phyloP scores from a whole-genome alignment of 2,113 vertebrate species.

The Muscicapa adusta region DNA sequence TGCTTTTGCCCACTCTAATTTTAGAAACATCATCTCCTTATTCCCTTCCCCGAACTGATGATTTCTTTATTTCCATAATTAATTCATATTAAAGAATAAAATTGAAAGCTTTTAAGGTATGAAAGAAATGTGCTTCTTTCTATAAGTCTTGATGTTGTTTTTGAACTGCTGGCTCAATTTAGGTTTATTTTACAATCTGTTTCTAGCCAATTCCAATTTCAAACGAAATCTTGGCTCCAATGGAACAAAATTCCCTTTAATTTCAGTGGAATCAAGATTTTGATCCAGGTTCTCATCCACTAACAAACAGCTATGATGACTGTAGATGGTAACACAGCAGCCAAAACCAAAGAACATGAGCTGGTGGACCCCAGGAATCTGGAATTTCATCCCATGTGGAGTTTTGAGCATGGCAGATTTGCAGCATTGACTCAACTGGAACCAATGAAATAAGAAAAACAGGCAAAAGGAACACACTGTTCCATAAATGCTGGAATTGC shows the following conservation, averaged over 20 bases:
- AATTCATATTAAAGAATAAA: background rate
- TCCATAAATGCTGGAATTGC: background rate
- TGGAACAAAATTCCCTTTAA: constrained; percentile 32
- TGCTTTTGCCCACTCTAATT: background rate
- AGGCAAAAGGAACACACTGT: constrained; percentile 3
- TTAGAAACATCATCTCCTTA: background rate
- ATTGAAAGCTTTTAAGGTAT: background rate
- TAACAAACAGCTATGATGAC: background rate
- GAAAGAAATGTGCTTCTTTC: background rate
- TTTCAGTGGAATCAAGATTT: constrained; percentile 24
- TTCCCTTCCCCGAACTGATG: background rate
- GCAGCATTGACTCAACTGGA: background rate
- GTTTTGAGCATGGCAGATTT: background rate
- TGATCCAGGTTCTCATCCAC: constrained; percentile 2
- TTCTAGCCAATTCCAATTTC: constrained; percentile 38
- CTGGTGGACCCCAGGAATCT: constrained; percentile 12
- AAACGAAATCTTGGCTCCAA: constrained; percentile 8
- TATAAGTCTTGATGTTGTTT: background rate
- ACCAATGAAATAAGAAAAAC: background rate
- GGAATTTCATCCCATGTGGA: constrained; percentile 1
- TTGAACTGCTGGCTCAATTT: constrained; percentile 13
- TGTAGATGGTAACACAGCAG: background rate
- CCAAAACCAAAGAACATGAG: constrained; percentile 2
- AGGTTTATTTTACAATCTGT: constrained; percentile 32
- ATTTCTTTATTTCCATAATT: background rate